Base-by-base conservation (phyloP, 2,888 invertebrate species). In the Julus scanicus region DNA sequence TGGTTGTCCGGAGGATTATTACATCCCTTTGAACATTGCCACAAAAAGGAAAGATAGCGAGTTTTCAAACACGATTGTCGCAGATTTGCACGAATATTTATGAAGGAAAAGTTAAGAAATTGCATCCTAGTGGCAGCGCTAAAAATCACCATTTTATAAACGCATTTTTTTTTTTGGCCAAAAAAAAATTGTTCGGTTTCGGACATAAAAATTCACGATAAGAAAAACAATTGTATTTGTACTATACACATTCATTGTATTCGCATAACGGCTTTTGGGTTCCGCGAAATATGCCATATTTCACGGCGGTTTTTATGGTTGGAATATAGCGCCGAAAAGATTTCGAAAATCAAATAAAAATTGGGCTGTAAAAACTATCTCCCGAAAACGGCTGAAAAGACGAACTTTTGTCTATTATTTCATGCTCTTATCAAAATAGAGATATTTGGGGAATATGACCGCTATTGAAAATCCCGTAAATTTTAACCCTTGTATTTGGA, bases 211-310 rank as follows among this genome's bases (percentile, higher is more conserved):
- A 63, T 63, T 3, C 63, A 63, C 63, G 63, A 63, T 63, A 63
- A 63, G 63, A 63, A 63, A 15, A 63, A 63, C 63, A 63, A 63
- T 63, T 63, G 63, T 63, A 63, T 63, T 63, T 63, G 63, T 63
- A 20, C n/a, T n/a, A 4, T 15, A n/a, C 20, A 3, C 63, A 3
- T n/a, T n/a, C 63, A 63, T 63, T 63, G 63, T 63, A 20, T n/a
- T 63, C 53, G 53, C 15, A 53, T 53, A 53, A 53, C 53, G 53
- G 53, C 53, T 63, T 20, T 1, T 4, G 63, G 63, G 13, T 4
- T 4, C 63, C 4, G 1, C 4, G 2, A 63, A 20, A 63, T 63
- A 63, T 20, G 20, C 63, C 63, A 15, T 63, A 63, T 63, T 63
- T 63, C 63, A 63, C 4, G 20, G 15, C 11, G 57, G 15, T 29